These are phyloP conservation scores for Lasioglossum vierecki DNA, from an alignment of 2,888 invertebrate genomes.

Conservation along the genomic window DNA sequence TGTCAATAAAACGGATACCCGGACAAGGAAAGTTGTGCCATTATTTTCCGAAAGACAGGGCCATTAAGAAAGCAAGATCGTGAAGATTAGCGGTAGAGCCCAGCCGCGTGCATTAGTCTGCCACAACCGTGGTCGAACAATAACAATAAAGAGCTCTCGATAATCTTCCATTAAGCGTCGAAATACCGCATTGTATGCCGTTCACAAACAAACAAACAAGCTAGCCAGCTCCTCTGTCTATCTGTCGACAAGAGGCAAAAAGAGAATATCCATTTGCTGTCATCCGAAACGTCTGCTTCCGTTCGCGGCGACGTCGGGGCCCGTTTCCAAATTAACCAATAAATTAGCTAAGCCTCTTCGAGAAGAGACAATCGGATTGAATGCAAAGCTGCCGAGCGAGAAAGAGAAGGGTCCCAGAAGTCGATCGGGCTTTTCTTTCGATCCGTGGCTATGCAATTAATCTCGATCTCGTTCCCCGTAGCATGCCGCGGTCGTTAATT, in stretches of 20 bases:
- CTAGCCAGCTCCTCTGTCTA: background rate
- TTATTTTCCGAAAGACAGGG: background rate
- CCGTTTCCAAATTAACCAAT: constrained; percentile 57
- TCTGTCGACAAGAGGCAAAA: background rate
- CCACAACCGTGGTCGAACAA: background rate
- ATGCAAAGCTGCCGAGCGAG: constrained; percentile 26
- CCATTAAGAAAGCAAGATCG: background rate
- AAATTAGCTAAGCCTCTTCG: constrained; percentile 49
- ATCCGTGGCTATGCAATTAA: constrained; percentile 67
- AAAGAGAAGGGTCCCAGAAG: constrained; percentile 16
- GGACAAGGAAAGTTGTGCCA: too few relatives aligned
- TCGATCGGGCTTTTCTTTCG: constrained; percentile 57
- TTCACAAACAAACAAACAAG: background rate
- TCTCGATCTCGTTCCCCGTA: constrained; percentile 66
- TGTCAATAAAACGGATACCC: too few relatives aligned
- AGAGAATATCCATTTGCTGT: constrained; percentile 5
- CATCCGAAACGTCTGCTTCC: constrained; percentile 3
- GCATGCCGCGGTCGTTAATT: constrained; percentile 68
- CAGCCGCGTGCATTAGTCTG: background rate
- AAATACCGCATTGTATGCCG: background rate
- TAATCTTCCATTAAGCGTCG: background rate
- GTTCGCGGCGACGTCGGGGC: background rate
- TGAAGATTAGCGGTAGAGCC: background rate
- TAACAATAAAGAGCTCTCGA: background rate
- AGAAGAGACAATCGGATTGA: constrained; percentile 17